Evolutionary conservation across 2,797 vertebrate species (phyloP).

Genomic region (Silurus lanzhouensis): DNA sequence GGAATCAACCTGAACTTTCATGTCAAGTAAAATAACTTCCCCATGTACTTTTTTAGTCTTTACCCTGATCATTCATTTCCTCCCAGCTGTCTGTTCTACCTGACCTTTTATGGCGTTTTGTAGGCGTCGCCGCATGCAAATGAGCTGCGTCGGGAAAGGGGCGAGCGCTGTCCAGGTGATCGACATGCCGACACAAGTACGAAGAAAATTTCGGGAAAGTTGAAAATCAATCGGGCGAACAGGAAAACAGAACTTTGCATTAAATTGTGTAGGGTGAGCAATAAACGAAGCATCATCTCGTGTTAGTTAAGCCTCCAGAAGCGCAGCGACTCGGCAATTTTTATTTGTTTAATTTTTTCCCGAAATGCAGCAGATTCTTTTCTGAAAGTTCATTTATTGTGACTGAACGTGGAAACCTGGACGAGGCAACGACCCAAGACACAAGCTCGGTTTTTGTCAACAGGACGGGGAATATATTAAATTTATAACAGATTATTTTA

Average conservation of each 20-base stretch:
- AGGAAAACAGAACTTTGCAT: too few relatives aligned
- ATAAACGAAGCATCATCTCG: too few relatives aligned
- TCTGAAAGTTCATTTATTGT: not conserved
- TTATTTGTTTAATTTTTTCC: not conserved
- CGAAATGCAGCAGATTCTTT: not conserved
- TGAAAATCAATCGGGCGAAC: too few relatives aligned
- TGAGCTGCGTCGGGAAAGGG: not conserved
- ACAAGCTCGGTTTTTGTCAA: not conserved
- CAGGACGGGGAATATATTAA: too few relatives aligned
- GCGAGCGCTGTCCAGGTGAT: not conserved
- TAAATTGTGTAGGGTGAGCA: too few relatives aligned
- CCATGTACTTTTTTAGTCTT: not conserved
- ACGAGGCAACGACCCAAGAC: not conserved
- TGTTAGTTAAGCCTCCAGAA: not conserved
- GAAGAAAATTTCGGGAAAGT: not conserved
- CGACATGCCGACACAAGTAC: not conserved
- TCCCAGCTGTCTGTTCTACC: not conserved
- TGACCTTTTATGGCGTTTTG: not conserved
- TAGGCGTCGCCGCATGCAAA: not conserved
- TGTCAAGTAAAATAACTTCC: not conserved
- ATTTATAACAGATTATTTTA: too few relatives aligned
- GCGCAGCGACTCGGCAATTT: not conserved
- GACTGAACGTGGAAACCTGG: not conserved
- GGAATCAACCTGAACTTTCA: not conserved
- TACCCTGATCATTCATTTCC: not conserved